These are phyloP conservation scores for Drosophila fulvimacula DNA, from an alignment of 2,888 invertebrate species.

Conservation along the genomic window DNA sequence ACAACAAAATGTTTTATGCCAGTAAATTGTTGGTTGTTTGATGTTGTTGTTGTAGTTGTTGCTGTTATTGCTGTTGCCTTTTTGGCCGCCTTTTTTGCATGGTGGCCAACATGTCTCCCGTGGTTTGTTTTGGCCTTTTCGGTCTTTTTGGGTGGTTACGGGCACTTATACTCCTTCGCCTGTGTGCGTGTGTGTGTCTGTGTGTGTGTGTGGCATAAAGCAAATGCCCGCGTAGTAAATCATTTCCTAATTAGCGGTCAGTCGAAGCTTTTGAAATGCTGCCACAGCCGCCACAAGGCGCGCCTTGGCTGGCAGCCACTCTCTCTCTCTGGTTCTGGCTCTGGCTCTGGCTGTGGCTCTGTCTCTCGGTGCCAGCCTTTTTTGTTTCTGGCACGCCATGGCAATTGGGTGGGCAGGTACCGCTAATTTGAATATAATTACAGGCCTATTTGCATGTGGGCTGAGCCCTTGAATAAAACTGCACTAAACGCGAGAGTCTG, in stretches of 20 bases:
- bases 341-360: neutral
- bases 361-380: neutral
- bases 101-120: constrained; percentile 80
- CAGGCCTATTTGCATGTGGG: constrained; percentile 41
- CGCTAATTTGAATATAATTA: constrained; percentile 77
- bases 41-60: constrained; percentile 31
- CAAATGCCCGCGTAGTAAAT: constrained; percentile 71
- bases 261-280: constrained; percentile 34
- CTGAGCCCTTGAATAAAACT: constrained; percentile 13
- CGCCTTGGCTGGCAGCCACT: constrained; percentile 11
- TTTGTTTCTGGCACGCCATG: constrained; percentile 39
- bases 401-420: constrained; percentile 59
- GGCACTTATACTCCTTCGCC: constrained; percentile 31
- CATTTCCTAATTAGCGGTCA: constrained; percentile 77
- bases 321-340: neutral
- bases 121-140: constrained; percentile 60
- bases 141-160: constrained; percentile 66
- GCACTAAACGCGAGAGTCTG: constrained; percentile 3
- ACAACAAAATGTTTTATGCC: constrained; percentile 73
- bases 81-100: constrained; percentile 59
- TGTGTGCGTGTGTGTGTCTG: constrained; percentile 18
- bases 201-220: constrained; percentile 44
- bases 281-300: constrained; percentile 33
- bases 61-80: constrained; percentile 35
- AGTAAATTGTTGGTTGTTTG: constrained; percentile 68